These are phyloP conservation scores for Drosophila repleta DNA, from an alignment of 1,140 invertebrate genomes.

Conservation along the genomic window DNA sequence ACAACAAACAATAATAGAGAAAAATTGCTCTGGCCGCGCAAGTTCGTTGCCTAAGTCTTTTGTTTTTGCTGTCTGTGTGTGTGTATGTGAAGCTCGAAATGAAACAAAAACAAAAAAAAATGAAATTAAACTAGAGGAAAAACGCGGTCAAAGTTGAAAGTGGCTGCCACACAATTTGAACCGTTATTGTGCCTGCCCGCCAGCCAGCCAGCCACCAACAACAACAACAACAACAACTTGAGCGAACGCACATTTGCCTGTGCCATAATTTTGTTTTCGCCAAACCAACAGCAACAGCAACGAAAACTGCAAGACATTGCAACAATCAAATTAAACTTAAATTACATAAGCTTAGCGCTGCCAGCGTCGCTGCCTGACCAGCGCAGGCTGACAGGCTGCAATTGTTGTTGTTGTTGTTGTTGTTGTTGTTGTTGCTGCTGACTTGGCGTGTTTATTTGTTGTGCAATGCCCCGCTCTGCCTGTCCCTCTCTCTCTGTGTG, in stretches of 20 bases:
- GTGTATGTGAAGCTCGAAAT: constrained; percentile 16
- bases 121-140: constrained; percentile 16
- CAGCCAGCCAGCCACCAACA: neutral
- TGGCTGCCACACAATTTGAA: constrained; percentile 34
- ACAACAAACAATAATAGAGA: neutral
- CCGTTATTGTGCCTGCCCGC: constrained; percentile 34
- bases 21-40: constrained; percentile 25
- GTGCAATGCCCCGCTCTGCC: no score
- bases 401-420: constrained; percentile 33
- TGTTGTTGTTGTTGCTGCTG: constrained; percentile 46
- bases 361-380: constrained; percentile 5
- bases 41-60: constrained; percentile 81
- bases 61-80: constrained; percentile 39
- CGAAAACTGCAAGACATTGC: constrained; percentile 76
- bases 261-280: constrained; percentile 63
- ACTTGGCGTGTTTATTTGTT: constrained; percentile 69
- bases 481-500: constrained; percentile 22
- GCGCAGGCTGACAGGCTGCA: constrained; percentile 18
- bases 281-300: constrained; percentile 27
- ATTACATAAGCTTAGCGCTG: constrained; percentile 64
- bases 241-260: constrained; percentile 16
- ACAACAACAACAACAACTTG: neutral
- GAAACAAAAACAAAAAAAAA: constrained; percentile 25
- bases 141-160: constrained; percentile 74
- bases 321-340: constrained; percentile 80